These are phyloP conservation scores for Vespertilio murinus DNA, from an alignment of 2,797 vertebrate species.

Conservation along the genomic window DNA sequence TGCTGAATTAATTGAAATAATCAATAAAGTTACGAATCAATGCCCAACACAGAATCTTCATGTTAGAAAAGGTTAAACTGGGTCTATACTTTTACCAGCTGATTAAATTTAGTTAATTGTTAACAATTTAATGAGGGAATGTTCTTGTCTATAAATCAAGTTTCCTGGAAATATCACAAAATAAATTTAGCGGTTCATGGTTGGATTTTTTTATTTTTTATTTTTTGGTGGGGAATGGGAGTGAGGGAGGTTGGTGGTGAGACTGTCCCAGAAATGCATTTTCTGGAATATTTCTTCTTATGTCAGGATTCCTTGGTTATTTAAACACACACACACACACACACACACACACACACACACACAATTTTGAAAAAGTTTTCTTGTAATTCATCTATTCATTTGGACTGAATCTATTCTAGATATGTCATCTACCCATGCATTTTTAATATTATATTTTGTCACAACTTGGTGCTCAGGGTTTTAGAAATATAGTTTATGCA, in stretches of 20 bases:
- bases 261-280: background rate
- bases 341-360: background rate
- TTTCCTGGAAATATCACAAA: background rate
- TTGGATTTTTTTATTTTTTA: background rate
- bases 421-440: background rate
- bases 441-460: background rate
- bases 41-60: background rate
- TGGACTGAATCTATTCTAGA: background rate
- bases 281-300: background rate
- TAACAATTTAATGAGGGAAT: background rate
- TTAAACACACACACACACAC: background rate
- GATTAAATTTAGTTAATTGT: background rate
- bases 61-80: background rate
- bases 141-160: conserved; percentile 6
- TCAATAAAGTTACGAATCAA: background rate
- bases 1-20: background rate
- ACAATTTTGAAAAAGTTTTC: background rate
- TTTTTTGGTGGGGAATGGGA: too few relatives aligned
- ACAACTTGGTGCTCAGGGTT: background rate
- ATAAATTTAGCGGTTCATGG: background rate
- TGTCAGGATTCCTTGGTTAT: background rate
- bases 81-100: background rate
- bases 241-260: background rate
- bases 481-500: background rate
- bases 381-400: background rate